Evolutionary conservation across 92 coral and sea anemone species (phyloP).

Genomic region (Umimayanthus kanabou): DNA sequence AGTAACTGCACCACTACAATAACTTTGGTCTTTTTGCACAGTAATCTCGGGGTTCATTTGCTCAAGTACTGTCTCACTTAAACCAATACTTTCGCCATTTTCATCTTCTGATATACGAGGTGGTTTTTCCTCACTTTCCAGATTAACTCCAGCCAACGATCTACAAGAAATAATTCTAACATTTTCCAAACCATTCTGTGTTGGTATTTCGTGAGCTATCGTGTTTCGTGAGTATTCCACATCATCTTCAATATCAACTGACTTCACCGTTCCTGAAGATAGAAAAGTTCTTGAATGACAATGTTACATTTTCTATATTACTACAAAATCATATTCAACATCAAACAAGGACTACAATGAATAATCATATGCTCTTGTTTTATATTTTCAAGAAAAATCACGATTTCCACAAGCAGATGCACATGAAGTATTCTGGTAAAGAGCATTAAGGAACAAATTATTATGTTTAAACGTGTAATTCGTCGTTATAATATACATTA

Average conservation of each 20-base stretch:
- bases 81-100: not conserved
- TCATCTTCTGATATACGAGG: not conserved
- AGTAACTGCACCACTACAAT: not conserved
- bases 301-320: not conserved
- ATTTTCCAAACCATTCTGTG: slow-evolving; percentile 42
- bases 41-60: not conserved
- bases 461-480: too few relatives aligned
- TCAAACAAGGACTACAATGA: too few relatives aligned
- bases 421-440: too few relatives aligned
- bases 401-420: too few relatives aligned
- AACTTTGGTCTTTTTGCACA: not conserved
- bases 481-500: too few relatives aligned
- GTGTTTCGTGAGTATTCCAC: not conserved
- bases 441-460: too few relatives aligned
- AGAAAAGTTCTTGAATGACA: not conserved
- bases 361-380: too few relatives aligned
- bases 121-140: not conserved
- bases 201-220: not conserved
- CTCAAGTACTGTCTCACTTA: not conserved
- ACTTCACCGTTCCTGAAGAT: slow-evolving; percentile 6
- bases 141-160: slow-evolving; percentile 23
- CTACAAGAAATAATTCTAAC: slow-evolving; percentile 42
- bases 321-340: too few relatives aligned
- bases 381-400: too few relatives aligned
- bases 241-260: not conserved